phyloP scores from a whole-genome alignment of 2,888 invertebrate genomes.

The Xylota segnis region DNA sequence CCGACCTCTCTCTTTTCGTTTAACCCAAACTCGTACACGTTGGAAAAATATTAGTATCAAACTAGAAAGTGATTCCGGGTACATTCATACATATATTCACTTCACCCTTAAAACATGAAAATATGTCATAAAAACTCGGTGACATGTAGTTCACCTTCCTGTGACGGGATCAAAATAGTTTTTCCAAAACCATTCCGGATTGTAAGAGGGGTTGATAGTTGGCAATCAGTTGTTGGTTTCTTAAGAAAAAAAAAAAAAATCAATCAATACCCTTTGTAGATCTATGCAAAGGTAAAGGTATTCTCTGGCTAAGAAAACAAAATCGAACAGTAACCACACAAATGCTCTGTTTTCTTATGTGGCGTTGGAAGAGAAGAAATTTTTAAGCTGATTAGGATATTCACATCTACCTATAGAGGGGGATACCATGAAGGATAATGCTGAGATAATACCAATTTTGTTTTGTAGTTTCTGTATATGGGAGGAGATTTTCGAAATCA shows the following conservation, averaged over 20 bases:
- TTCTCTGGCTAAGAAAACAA: slow-evolving; percentile 10
- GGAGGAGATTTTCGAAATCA: not conserved
- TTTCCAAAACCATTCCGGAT: not conserved
- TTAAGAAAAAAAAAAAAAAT: slow-evolving; percentile 13
- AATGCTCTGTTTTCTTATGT: slow-evolving; percentile 9
- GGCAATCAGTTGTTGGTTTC: not conserved
- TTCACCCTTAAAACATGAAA: slow-evolving; percentile 33
- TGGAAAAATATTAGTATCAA: slow-evolving; percentile 35
- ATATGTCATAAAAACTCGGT: slow-evolving; percentile 38
- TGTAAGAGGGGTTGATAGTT: slow-evolving; percentile 22
- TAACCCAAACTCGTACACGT: slow-evolving; percentile 4
- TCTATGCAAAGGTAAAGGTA: not conserved
- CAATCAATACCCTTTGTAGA: slow-evolving; percentile 48
- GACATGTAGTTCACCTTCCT: slow-evolving; percentile 56
- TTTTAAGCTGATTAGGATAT: slow-evolving; percentile 48
- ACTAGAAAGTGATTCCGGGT: slow-evolving; percentile 58
- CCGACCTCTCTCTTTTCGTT: slow-evolving; percentile 37
- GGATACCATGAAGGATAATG: not conserved
- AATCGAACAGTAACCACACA: slow-evolving; percentile 40
- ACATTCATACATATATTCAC: slow-evolving; percentile 6
- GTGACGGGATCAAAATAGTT: slow-evolving; percentile 43
- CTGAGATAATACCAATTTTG: not conserved
- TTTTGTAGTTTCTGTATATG: not conserved
- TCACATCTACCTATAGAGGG: not conserved
- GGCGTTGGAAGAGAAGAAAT: not conserved